Percentiles rank a stretch among this genome's conserved stretches.
Conservation (phyloP, 2,113 vertebrate genomes). For the Loxodonta africana region DNA sequence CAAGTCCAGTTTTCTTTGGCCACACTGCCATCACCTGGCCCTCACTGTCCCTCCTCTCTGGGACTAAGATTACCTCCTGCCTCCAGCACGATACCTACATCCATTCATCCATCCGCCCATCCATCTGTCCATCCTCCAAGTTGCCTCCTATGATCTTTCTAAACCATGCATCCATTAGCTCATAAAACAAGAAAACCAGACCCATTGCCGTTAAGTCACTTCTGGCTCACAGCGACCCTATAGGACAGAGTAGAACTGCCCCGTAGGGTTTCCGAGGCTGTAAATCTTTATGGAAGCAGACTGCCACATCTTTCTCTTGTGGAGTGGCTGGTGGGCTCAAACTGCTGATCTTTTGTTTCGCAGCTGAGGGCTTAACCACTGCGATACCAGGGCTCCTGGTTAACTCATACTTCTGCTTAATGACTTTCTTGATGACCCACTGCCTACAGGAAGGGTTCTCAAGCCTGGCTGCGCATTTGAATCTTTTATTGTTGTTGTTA, state of each 20-base stretch:
- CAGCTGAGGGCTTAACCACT: too few relatives aligned
- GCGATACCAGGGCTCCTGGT: neutral
- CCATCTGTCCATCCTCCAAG: neutral
- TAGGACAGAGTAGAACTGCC: too few relatives aligned
- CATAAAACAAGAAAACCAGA: too few relatives aligned
- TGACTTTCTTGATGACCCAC: neutral
- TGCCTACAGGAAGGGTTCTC: neutral
- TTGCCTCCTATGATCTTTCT: neutral
- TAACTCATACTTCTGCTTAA: constrained; percentile 4
- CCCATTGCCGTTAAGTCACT: too few relatives aligned
- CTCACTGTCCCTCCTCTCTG: neutral
- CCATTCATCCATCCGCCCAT: neutral
- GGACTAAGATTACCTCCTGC: neutral
- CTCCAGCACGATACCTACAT: neutral
- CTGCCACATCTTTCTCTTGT: too few relatives aligned
- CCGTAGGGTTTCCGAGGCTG: too few relatives aligned
- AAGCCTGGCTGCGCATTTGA: neutral
- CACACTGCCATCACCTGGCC: neutral
- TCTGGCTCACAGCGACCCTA: too few relatives aligned
- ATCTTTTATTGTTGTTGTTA: neutral
- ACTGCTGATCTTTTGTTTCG: too few relatives aligned
- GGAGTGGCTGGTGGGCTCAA: too few relatives aligned
- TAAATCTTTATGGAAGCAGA: too few relatives aligned
- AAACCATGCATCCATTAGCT: neutral
- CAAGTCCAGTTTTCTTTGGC: neutral